Conservation (phyloP, 2,888 invertebrate species). For the Pardosa pseudoannulata region DNA sequence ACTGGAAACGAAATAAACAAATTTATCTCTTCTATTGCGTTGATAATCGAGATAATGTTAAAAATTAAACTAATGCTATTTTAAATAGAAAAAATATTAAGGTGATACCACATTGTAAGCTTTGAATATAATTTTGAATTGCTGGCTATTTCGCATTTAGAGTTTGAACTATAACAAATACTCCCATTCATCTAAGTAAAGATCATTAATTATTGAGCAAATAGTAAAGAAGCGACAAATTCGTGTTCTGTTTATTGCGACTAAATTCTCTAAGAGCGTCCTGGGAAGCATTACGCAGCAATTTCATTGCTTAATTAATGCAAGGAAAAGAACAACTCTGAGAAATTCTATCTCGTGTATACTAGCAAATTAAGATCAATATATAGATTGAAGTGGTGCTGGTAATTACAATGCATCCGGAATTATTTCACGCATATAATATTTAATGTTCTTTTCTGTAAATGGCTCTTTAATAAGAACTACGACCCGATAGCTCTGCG, state of each 20-base stretch:
- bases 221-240: background rate
- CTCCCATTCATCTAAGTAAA: background rate
- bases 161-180: background rate
- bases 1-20: too few species aligned
- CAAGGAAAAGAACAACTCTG: background rate
- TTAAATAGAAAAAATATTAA: too few species aligned
- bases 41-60: too few species aligned
- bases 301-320: slow-evolving; percentile 25
- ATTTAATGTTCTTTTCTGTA: background rate
- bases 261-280: background rate
- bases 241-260: background rate
- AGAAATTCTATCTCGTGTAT: background rate
- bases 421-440: slow-evolving; percentile 6
- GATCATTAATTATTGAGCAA: background rate
- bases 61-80: too few species aligned
- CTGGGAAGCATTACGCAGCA: slow-evolving; percentile 3
- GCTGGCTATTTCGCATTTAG: background rate
- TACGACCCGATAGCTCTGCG: background rate
- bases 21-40: too few species aligned
- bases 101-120: too few species aligned
- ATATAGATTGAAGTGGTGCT: background rate
- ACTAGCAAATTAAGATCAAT: slow-evolving; percentile 18
- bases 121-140: too few species aligned
- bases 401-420: slow-evolving; percentile 13
- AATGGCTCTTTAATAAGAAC: background rate